phyloP scores from a whole-genome alignment of 1,140 invertebrate species.

The Atta cephalotes region DNA sequence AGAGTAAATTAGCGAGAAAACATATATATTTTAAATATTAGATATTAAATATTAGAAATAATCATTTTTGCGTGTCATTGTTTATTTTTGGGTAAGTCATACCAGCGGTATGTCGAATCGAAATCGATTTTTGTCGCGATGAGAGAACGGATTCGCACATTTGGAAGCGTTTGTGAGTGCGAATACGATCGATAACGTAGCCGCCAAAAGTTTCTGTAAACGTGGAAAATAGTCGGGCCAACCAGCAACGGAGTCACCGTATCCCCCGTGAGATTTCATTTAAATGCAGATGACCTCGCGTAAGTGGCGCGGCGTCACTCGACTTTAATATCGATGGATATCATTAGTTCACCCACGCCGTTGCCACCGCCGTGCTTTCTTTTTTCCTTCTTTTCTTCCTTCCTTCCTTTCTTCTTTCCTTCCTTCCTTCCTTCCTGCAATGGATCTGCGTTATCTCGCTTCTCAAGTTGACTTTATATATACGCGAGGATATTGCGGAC shows the following conservation, averaged over 20 bases:
- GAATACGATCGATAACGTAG: constrained; percentile 47
- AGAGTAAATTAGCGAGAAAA: neutral
- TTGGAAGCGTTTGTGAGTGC: constrained; percentile 21
- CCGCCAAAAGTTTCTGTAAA: constrained; percentile 54
- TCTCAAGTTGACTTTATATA: constrained; percentile 57
- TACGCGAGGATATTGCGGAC: constrained; percentile 67
- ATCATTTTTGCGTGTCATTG: neutral
- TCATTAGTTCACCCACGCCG: constrained; percentile 70
- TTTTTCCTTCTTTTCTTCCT: constrained; percentile 20
- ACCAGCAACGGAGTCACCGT: neutral
- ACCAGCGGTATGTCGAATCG: neutral
- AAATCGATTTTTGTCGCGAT: neutral
- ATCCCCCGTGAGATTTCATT: constrained; percentile 74
- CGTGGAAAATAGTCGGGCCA: constrained; percentile 43
- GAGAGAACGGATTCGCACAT: neutral
- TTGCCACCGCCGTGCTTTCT: constrained; percentile 17
- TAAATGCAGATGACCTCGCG: constrained; percentile 77
- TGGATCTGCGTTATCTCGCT: constrained; percentile 57
- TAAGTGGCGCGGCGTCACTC: constrained; percentile 68
- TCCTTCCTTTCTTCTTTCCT: constrained; percentile 18
- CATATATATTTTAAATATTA: neutral
- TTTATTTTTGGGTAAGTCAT: neutral
- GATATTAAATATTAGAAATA: no score
- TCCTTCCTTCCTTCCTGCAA: constrained; percentile 34
- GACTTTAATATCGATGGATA: constrained; percentile 79